These are phyloP conservation scores for Pollicipes pollicipes DNA, from an alignment of 1,140 invertebrate species.

Conservation along the genomic window DNA sequence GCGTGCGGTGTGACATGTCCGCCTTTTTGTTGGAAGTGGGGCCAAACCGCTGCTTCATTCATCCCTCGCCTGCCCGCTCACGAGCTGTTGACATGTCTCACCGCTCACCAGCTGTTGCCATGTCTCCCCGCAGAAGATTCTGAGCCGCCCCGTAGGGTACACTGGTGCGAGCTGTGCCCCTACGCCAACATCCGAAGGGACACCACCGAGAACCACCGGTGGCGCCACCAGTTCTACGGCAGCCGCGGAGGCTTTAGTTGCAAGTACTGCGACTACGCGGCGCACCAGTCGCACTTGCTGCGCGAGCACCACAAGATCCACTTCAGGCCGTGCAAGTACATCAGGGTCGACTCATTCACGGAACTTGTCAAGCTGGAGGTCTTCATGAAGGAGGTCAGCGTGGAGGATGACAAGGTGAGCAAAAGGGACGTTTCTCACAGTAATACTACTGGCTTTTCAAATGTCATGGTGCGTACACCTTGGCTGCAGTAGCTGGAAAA, in stretches of 20 bases:
- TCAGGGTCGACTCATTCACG: conserved; percentile 18
- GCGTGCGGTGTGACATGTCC: too few relatives aligned
- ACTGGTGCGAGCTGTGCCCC: conserved; percentile 53
- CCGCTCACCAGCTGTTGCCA: background rate
- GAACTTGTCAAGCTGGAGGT: conserved; percentile 16
- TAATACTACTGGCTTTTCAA: too few relatives aligned
- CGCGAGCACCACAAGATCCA: conserved; percentile 63
- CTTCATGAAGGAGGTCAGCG: conserved; percentile 8
- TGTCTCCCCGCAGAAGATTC: conserved; percentile 5
- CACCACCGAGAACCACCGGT: conserved; percentile 50
- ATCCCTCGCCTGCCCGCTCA: too few relatives aligned
- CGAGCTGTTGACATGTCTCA: too few relatives aligned
- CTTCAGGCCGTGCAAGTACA: conserved; percentile 30
- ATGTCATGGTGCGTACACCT: too few relatives aligned
- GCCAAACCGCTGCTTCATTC: too few relatives aligned
- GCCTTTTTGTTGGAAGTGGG: too few relatives aligned
- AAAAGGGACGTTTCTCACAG: too few relatives aligned
- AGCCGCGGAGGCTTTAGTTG: conserved; percentile 26
- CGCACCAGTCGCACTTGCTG: conserved; percentile 52
- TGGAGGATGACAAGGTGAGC: background rate
- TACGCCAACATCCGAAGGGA: conserved; percentile 53
- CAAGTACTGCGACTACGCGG: conserved; percentile 65
- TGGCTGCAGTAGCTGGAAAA: too few relatives aligned
- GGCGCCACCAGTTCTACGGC: conserved; percentile 43
- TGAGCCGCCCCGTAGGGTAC: conserved; percentile 28